phyloP scores from a whole-genome alignment of 2,797 vertebrate species.

The Astyanax mexicanus region DNA sequence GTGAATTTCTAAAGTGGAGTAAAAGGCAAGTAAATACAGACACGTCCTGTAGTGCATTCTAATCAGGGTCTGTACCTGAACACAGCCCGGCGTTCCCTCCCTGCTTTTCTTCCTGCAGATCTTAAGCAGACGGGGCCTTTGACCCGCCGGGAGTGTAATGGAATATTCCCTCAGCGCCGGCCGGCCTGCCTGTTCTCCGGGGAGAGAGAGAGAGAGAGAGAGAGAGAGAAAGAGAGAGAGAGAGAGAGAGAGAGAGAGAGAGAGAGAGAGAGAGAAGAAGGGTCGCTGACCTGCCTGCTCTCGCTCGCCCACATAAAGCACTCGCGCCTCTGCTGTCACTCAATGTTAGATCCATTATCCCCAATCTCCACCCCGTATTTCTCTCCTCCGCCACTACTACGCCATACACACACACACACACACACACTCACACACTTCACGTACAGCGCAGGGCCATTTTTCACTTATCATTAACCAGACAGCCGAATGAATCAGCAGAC shows the following conservation, averaged over 20 bases:
- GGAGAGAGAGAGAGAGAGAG: conserved; percentile 17
- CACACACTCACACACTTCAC: not conserved
- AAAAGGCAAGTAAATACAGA: not conserved
- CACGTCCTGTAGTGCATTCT: not conserved
- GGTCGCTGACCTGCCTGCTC: conserved; percentile 75
- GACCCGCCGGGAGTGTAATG: conserved; percentile 38
- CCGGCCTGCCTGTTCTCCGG: conserved; percentile 49
- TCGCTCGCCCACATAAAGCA: conserved; percentile 80
- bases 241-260: too few relatives aligned
- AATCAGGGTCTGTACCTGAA: conserved; percentile 20
- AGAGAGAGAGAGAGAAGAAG: too few relatives aligned
- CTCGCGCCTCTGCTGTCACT: conserved; percentile 76
- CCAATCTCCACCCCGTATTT: conserved; percentile 69
- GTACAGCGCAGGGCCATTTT: conserved; percentile 38
- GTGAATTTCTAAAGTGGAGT: not conserved
- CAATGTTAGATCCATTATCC: conserved; percentile 81
- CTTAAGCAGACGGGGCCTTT: conserved; percentile 44
- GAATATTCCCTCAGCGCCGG: conserved; percentile 42
- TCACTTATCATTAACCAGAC: conserved; percentile 52
- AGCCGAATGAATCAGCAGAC: conserved; percentile 46
- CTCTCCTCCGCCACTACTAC: conserved; percentile 44
- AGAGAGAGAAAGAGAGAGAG: too few relatives aligned
- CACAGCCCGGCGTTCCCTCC: conserved; percentile 1
- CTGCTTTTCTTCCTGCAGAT: not conserved
- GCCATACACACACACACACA: conserved; percentile 15